Evolutionary conservation across 2,888 invertebrate genomes (phyloP), one percentile per base, ranked within the genome.

Genomic region (Hirtodrosophila cameraria): DNA sequence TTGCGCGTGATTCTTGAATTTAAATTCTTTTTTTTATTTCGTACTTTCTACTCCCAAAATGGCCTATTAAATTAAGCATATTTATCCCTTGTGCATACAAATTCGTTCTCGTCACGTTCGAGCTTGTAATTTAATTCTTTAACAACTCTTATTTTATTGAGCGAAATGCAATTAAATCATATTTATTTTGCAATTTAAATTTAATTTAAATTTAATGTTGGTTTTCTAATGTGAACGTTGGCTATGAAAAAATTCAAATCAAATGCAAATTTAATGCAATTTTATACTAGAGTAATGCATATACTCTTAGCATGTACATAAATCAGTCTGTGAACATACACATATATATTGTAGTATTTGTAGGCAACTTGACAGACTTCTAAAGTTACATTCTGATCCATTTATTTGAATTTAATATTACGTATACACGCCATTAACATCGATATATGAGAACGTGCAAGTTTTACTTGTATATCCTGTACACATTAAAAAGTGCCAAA

Each of bases 21-120:
- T n/a, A n/a, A n/a, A n/a, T n/a, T n/a, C n/a, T n/a, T n/a, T n/a
- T 60, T 60, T 82, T 48, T 60, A 75, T 70, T 80, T 67, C 52
- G 60, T 73, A 66, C 61, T 52, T 65, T 57, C 65, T 63, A 54
- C 67, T n/a, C n/a, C n/a, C n/a, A n/a, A 73, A 84, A 81, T 81
- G 59, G 80, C 69, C 81, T 57, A 83, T 83, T 77, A 83, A 80
- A 66, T 62, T 53, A 15, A 45, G 52, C 31, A 36, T 55, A 55
- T 50, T 48, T 43, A 28, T 33, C 18, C 39, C 35, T 28, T 36
- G 11, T 31, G 16, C 30, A 30, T 38, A 31, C 28, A 53, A 69
- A 45, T 64, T 46, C 43, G 35, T 41, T 33, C 39, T 38, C 35
- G 50, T 60, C 72, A 85, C 65, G 82, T 78, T 50, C 36, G 3